A percentile compares a stretch with the other conserved stretches of the same genome.
Conservation (phyloP, 2,888 invertebrate species). For the Seira sanloemensis region DNA sequence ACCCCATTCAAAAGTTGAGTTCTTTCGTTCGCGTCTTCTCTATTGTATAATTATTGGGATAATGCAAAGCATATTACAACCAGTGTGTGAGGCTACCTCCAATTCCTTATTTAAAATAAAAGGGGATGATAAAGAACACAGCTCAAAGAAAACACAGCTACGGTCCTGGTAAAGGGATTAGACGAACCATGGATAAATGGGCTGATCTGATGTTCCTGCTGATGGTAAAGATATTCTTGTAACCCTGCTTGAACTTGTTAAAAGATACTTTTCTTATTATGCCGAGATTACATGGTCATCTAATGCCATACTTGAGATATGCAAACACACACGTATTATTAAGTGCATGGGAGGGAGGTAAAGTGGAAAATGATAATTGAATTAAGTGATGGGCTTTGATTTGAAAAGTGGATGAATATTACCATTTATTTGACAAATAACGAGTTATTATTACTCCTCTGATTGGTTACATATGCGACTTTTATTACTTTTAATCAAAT, state of each 20-base stretch:
- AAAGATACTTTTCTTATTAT: background rate
- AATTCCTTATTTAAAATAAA: background rate
- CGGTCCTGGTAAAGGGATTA: background rate
- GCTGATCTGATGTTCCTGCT: background rate
- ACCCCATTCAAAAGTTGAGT: background rate
- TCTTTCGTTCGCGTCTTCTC: background rate
- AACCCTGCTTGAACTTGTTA: background rate
- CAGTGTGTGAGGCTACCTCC: background rate
- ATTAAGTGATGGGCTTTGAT: background rate
- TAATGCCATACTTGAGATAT: background rate
- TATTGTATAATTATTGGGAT: conserved; percentile 3
- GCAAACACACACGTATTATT: background rate
- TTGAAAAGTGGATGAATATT: too few species aligned
- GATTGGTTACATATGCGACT: too few species aligned
- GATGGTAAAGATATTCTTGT: conserved; percentile 13
- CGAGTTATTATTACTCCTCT: too few species aligned
- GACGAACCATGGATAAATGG: background rate
- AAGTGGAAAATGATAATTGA: background rate
- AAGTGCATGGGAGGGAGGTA: background rate
- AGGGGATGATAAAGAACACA: background rate
- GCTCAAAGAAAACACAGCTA: conserved; percentile 1
- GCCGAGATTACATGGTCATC: conserved; percentile 1
- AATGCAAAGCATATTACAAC: background rate
- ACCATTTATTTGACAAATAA: too few species aligned
- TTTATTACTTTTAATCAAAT: too few species aligned